Percentiles rank a stretch among this genome's conserved stretches.
phyloP scores from a whole-genome alignment of 1,140 invertebrate species.

The Cyphomyrmex costatus region DNA sequence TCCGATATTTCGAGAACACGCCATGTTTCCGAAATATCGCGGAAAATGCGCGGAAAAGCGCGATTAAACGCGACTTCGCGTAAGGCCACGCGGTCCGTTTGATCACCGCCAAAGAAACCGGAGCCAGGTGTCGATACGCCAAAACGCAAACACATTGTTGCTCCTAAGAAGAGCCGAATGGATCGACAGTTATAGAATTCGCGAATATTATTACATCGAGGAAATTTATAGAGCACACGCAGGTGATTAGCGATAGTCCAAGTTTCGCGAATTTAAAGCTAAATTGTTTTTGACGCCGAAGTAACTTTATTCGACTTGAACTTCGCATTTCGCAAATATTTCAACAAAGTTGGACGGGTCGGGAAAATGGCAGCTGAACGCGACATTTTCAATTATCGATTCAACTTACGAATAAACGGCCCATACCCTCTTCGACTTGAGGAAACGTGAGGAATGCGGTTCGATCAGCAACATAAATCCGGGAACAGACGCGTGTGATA shows the following conservation, averaged over 20 bases:
- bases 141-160: constrained; percentile 49
- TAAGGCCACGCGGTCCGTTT: neutral
- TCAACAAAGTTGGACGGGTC: neutral
- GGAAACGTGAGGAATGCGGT: neutral
- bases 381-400: constrained; percentile 40
- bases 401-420: constrained; percentile 12
- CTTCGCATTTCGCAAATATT: neutral
- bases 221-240: constrained; percentile 8
- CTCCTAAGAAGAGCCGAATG: neutral
- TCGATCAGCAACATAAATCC: neutral
- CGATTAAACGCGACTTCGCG: constrained; percentile 13
- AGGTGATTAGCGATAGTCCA: neutral
- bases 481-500: neutral
- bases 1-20: constrained; percentile 21
- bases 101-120: constrained; percentile 59
- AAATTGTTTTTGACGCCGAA: constrained; percentile 3
- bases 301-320: constrained; percentile 11
- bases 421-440: neutral
- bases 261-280: neutral
- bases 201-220: constrained; percentile 18
- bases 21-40: constrained; percentile 17
- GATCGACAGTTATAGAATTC: constrained; percentile 29
- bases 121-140: constrained; percentile 67
- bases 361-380: neutral
- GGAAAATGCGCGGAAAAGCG: neutral